Base-by-base conservation (phyloP, 1,140 invertebrate species). In the Ceratitis capitata region DNA sequence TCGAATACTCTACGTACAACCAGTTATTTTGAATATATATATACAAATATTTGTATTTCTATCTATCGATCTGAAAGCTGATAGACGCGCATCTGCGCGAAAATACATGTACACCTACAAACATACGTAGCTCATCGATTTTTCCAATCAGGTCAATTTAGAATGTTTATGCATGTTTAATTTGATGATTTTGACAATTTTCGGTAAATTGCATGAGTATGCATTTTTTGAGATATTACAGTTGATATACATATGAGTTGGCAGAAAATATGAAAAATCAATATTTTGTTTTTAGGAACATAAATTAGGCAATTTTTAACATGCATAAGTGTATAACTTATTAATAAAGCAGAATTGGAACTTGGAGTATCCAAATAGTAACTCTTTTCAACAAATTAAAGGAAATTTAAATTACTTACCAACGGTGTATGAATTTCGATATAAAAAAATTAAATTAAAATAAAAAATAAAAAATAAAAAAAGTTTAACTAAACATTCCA, bases 121-220 rank as follows among this genome's bases (percentile, higher is more conserved):
- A n/a, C 39, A 7, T 69, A 19, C 26, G 23, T 29, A 10, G 58
- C 58, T 69, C 64, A 69, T 42, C 6, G 16, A 69, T 35, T 61
- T 61, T 61, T 32, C 26, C 14, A 69, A 69, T 69, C 64, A 69
- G 64, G 64, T 69, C 35, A 69, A 42, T 42, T 69, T 69, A 42
- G 64, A 69, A 69, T 69, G 64, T 39, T 69, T 39, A 39, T 39
- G 64, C 29, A 35, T 42, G 14, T n/a, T 16, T 14, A 0, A 39
- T 19, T 69, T 69, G 35, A 39, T 35, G 64, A 69, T 16, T 23
- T 69, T 39, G 32, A 35, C 64, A 69, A 19, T 32, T 12, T 64
- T n/a, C 35, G n/a, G 26, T 10, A 35, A 39, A 42, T 29, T 39
- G 26, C 58, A 69, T 42, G 64, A 69, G 32, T n/a, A n/a, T 42